Evolutionary conservation across 1,140 invertebrate species (phyloP), one percentile per base, ranked within the genome.

Genomic region (Ceratosolen fusciceps): DNA sequence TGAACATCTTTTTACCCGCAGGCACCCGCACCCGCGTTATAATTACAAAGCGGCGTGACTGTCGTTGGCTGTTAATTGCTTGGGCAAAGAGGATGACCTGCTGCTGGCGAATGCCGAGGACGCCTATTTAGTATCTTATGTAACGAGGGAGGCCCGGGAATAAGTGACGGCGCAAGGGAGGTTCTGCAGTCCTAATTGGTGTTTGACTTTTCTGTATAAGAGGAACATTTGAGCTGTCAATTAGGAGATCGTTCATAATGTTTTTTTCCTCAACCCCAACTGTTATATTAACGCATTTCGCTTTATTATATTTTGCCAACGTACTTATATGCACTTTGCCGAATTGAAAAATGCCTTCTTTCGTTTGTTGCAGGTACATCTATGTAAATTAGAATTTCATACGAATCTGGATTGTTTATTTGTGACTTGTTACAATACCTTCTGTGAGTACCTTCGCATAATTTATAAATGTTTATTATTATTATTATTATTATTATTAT

Each of bases 171-270:
- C 2, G 5, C 21, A 31, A 24, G 34, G 31, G 52, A 43, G 26
- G 31, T 43, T 47, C 24, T 58, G 72, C 24, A 43, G 34, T 58
- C 49, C 39, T 67, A 76, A 67, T 76, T 68, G 73, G 54, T 37
- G 31, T 52, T 52, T 24, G 60, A 62, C 39, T 71, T 52, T 71
- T 52, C 16, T 62, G 9, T 34, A 62, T 62, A 34, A 62, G 24
- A 29, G 56, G 2, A 29, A 1, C 29, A 16, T 62, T 62, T 62
- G 16, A 62, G 12, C 29, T 60, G 24, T 2, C 24, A 29, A 31
- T 29, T 31, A 60, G 4, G 58, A 34, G 10, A 62, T 34, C 29
- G 16, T 62, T 62, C 58, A 16, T 34, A 34, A 34, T 62, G 31
- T 12, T 21, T 62, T 62, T 34, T 29, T 60, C 7, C 24, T 56